These are phyloP conservation scores for Emys orbicularis DNA, from an alignment of 2,797 vertebrate genomes.

Conservation along the genomic window DNA sequence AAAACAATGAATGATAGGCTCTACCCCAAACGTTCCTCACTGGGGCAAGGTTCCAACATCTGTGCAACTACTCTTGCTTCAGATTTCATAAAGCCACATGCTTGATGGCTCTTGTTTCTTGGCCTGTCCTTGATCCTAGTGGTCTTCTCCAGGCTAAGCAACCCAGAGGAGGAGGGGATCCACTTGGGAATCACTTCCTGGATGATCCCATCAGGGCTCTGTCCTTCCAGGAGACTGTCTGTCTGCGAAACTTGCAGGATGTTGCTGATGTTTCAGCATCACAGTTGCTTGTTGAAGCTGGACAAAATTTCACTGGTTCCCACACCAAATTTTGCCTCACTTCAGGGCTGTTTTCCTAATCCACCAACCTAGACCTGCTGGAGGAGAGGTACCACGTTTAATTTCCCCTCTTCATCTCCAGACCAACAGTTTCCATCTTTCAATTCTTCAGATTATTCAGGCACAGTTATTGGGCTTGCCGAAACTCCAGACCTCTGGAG, in stretches of 20 bases:
- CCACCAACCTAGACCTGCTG: not conserved
- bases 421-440: not conserved
- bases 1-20: not conserved
- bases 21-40: not conserved
- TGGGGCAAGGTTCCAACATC: not conserved
- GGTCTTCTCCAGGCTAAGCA: not conserved
- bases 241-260: too few relatives aligned
- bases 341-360: not conserved
- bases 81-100: not conserved
- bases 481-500: not conserved
- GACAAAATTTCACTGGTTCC: not conserved
- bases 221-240: not conserved
- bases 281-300: not conserved
- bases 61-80: not conserved
- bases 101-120: not conserved
- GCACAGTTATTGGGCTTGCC: not conserved
- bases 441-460: not conserved
- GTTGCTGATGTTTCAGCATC: not conserved
- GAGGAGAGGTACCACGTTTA: not conserved
- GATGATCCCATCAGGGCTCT: not conserved
- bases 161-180: not conserved
- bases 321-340: not conserved
- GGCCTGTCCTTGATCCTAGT: not conserved
- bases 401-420: not conserved
- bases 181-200: not conserved